Conservation (phyloP, 2,113 vertebrate genomes). For the Leptodactylus fuscus region DNA sequence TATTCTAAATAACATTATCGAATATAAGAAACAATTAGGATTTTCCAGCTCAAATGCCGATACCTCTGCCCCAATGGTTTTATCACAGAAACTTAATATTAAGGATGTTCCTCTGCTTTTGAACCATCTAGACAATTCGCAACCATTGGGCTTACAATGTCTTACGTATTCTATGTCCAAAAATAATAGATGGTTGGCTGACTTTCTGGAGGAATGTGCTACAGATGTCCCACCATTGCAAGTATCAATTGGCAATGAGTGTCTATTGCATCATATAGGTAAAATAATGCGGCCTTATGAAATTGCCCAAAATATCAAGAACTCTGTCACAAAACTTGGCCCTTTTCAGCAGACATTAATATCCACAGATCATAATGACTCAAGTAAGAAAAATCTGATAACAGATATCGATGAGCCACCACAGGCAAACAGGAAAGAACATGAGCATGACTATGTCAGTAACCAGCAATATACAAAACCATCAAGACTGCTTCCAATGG, state of each 20-base stretch:
- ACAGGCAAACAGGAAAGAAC: background rate
- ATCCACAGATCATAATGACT: background rate
- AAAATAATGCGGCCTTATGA: conserved; percentile 5
- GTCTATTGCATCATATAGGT: background rate
- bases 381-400: conserved; percentile 3
- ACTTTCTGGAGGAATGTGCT: conserved; percentile 72
- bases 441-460: background rate
- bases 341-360: background rate
- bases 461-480: background rate
- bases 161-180: conserved; percentile 66
- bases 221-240: conserved; percentile 75
- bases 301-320: conserved; percentile 2
- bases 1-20: conserved; percentile 34
- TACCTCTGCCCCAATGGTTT: conserved; percentile 67
- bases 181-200: conserved; percentile 66
- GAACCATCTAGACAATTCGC: conserved; percentile 59
- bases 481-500: background rate
- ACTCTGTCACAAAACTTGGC: background rate
- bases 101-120: conserved; percentile 55
- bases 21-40: conserved; percentile 70
- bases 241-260: conserved; percentile 66
- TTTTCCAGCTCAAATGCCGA: conserved; percentile 74
- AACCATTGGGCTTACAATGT: conserved; percentile 55
- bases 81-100: conserved; percentile 62
- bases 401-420: background rate